A percentile compares a stretch with the other conserved stretches of the same genome.
These are phyloP conservation scores for Lepidotrigona ventralis DNA, from an alignment of 1,140 invertebrate species.

Conservation along the genomic window DNA sequence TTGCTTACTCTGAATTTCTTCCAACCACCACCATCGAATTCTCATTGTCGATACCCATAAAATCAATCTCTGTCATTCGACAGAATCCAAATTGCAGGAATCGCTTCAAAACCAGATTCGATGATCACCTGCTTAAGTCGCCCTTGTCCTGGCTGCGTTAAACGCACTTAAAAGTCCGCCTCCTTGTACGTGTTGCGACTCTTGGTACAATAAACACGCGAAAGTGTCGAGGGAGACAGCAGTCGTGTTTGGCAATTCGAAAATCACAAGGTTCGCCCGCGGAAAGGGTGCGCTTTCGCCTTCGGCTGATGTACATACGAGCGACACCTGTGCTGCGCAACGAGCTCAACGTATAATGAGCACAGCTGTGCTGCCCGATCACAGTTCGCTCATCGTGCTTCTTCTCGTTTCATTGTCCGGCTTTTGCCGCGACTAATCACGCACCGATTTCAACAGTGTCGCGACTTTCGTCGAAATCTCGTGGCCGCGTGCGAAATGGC, in stretches of 20 bases:
- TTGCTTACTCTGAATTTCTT: no score
- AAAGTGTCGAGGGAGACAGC: not conserved
- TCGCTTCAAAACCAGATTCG: not conserved
- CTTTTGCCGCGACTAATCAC: not conserved
- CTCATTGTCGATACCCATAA: not conserved
- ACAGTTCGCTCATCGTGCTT: not conserved
- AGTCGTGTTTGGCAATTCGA: conserved; percentile 30
- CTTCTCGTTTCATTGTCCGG: not conserved
- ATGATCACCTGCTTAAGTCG: conserved; percentile 1
- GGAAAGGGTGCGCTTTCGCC: conserved; percentile 19
- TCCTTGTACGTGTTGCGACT: no score
- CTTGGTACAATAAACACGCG: not conserved
- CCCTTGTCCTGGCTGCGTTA: not conserved
- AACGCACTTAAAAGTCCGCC: conserved; percentile 19
- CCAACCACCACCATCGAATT: no score
- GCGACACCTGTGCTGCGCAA: conserved; percentile 24
- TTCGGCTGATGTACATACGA: conserved; percentile 8
- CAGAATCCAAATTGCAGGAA: not conserved
- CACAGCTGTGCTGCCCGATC: conserved; percentile 10
- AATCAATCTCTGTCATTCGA: not conserved
- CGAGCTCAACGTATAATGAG: not conserved
- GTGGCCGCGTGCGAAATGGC: conserved; percentile 33
- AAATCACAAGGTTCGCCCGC: conserved; percentile 32
- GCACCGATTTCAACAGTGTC: conserved; percentile 8
- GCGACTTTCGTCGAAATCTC: conserved; percentile 6